Percentiles rank a stretch among this genome's conserved stretches.
These are phyloP conservation scores for Xerus rutilus DNA, from an alignment of 2,797 vertebrate genomes.

Conservation along the genomic window DNA sequence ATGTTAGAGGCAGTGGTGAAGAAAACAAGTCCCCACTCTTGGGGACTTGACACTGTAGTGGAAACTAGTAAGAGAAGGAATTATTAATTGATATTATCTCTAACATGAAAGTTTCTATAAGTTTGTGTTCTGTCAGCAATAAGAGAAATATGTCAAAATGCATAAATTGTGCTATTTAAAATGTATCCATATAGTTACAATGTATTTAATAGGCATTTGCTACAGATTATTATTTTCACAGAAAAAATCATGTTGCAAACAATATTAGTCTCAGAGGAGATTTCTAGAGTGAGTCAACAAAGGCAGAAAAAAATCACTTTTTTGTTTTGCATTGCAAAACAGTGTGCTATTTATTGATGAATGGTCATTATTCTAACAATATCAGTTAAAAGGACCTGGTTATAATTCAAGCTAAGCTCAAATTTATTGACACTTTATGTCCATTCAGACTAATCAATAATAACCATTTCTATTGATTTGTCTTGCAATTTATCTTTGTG, in stretches of 20 bases:
- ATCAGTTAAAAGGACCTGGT: neutral
- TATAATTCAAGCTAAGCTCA: neutral
- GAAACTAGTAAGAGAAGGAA: neutral
- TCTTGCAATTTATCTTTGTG: slow-evolving; percentile 46
- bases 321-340: slow-evolving; percentile 24
- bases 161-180: neutral
- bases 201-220: neutral
- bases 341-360: neutral
- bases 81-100: neutral
- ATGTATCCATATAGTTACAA: neutral
- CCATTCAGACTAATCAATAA: neutral
- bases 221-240: neutral
- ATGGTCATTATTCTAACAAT: slow-evolving; percentile 32
- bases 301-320: neutral
- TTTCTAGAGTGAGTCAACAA: neutral
- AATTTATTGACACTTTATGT: neutral
- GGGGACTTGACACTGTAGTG: neutral
- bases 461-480: slow-evolving; percentile 14
- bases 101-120: neutral
- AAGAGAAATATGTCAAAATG: neutral
- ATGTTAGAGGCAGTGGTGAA: neutral
- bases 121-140: neutral
- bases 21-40: neutral
- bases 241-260: neutral
- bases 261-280: neutral